These are phyloP conservation scores for Micrasema longulum DNA, from an alignment of 1,140 invertebrate species.

Conservation along the genomic window DNA sequence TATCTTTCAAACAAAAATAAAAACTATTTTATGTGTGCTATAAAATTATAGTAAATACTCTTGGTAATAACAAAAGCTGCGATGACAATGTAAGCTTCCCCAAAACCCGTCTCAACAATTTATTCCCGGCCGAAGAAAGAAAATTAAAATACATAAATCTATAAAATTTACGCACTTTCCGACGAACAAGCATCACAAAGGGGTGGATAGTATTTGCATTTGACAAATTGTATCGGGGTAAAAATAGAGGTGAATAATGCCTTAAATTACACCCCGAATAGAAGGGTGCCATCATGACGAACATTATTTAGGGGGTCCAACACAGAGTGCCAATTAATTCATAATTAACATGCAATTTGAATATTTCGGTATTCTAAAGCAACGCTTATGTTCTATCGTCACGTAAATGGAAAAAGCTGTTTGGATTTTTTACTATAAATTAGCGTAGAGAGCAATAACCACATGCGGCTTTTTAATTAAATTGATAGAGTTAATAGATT, in stretches of 20 bases:
- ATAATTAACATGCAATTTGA: constrained; percentile 22
- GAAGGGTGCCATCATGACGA: not conserved
- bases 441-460: too few species aligned
- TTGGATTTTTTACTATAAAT: too few species aligned
- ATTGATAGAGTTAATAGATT: too few species aligned
- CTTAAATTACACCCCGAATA: constrained; percentile 7
- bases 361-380: not conserved
- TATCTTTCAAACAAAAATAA: too few species aligned
- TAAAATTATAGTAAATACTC: too few species aligned
- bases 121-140: not conserved
- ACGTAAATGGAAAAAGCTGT: too few species aligned
- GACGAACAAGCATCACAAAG: not conserved
- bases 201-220: constrained; percentile 25
- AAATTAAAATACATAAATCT: constrained; percentile 1
- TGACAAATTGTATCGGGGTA: constrained; percentile 7
- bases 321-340: constrained; percentile 16
- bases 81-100: too few species aligned
- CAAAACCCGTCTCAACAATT: too few species aligned
- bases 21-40: too few species aligned
- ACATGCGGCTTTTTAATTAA: too few species aligned
- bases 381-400: too few species aligned
- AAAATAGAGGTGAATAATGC: constrained; percentile 15
- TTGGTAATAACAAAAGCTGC: too few species aligned
- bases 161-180: constrained; percentile 2
- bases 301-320: constrained; percentile 1